Conservation (phyloP, 1,140 invertebrate genomes). For the Caenorhabditis brenneri region DNA sequence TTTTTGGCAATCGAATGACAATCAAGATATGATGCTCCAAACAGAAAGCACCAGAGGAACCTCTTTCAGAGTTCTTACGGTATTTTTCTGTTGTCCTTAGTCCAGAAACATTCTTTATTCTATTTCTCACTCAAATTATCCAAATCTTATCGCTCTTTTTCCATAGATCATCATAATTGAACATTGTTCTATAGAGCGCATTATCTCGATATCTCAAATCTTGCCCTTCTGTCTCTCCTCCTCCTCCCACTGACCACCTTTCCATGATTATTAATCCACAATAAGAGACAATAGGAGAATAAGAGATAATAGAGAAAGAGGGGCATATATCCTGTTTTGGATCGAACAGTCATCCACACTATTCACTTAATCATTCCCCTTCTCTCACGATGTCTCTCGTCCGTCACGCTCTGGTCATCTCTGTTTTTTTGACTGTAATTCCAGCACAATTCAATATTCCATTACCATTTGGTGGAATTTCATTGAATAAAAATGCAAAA, state of each 20-base stretch:
- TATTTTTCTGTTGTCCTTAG: too few relatives aligned
- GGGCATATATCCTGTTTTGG: slow-evolving; percentile 1
- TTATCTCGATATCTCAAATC: not conserved
- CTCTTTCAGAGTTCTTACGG: too few relatives aligned
- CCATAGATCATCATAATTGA: too few relatives aligned
- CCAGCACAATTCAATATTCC: slow-evolving; percentile 47
- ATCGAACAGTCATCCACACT: not conserved
- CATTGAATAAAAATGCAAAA: slow-evolving; percentile 39
- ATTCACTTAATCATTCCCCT: not conserved
- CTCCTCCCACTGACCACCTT: slow-evolving; percentile 3
- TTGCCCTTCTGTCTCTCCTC: not conserved
- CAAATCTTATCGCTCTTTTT: too few relatives aligned
- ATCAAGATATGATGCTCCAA: too few relatives aligned
- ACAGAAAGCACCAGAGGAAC: too few relatives aligned
- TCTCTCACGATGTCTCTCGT: not conserved
- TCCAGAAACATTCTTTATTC: too few relatives aligned
- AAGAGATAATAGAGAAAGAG: not conserved
- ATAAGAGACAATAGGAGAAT: not conserved
- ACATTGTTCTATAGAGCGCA: not conserved
- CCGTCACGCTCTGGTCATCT: slow-evolving; percentile 15
- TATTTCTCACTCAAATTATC: too few relatives aligned
- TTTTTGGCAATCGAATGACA: too few relatives aligned
- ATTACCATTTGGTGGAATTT: slow-evolving; percentile 41
- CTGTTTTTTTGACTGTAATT: slow-evolving; percentile 29
- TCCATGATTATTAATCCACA: slow-evolving; percentile 2